Conservation (phyloP, 2,797 vertebrate genomes). For the Fistularia commersonii region DNA sequence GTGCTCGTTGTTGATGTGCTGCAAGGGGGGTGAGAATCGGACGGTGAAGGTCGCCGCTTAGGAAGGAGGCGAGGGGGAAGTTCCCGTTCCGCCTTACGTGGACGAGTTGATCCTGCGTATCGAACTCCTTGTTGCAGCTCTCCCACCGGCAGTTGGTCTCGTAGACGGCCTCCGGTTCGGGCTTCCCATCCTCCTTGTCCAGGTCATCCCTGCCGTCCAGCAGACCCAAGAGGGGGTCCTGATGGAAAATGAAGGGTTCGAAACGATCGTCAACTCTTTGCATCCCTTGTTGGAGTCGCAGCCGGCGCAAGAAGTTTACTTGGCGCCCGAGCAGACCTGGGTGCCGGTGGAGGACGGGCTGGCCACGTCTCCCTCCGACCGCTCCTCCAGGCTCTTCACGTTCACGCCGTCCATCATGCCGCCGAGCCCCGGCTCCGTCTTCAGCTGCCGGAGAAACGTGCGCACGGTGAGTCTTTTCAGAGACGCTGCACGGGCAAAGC, state of each 20-base stretch:
- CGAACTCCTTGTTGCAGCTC: constrained; percentile 93
- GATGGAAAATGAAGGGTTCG: constrained; percentile 10
- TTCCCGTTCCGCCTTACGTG: constrained; percentile 79
- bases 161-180: constrained; percentile 88
- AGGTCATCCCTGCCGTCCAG: constrained; percentile 90
- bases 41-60: too few relatives aligned
- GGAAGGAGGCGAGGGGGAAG: too few relatives aligned
- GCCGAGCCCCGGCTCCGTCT: constrained; percentile 85
- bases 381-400: constrained; percentile 85
- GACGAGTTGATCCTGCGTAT: constrained; percentile 96
- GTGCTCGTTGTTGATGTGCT: constrained; percentile 99
- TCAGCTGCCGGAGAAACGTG: constrained; percentile 75
- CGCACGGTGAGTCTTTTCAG: neutral
- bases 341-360: constrained; percentile 93
- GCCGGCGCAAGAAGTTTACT: too few relatives aligned
- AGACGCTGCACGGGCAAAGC: neutral
- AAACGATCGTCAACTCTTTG: neutral
- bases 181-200: constrained; percentile 93
- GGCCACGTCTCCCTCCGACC: constrained; percentile 89
- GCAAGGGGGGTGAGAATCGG: constrained; percentile 1
- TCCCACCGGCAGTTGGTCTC: constrained; percentile 98
- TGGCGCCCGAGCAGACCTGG: constrained; percentile 76
- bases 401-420: constrained; percentile 79
- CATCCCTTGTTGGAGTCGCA: too few relatives aligned
- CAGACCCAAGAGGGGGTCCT: constrained; percentile 91